These are phyloP conservation scores for Myotis vivesi DNA, from an alignment of 2,797 vertebrate species.

Conservation along the genomic window DNA sequence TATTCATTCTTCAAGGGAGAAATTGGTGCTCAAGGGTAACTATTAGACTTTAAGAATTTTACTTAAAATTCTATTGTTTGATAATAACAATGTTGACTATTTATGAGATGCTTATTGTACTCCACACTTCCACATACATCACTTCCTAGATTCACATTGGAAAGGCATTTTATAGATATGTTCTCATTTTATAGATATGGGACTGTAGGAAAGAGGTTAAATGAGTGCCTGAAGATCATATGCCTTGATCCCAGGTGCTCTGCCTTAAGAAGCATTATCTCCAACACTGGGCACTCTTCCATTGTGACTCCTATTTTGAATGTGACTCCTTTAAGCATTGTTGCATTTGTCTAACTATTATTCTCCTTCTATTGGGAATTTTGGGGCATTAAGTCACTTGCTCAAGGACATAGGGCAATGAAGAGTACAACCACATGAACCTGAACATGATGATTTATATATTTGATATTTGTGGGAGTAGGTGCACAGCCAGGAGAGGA, in stretches of 20 bases:
- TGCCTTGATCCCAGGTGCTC: background rate
- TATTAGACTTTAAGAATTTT: background rate
- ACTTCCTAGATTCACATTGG: background rate
- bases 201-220: background rate
- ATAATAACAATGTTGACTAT: background rate
- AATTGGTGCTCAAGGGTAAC: background rate
- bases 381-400: background rate
- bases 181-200: background rate
- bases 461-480: background rate
- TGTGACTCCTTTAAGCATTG: background rate
- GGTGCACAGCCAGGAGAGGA: background rate
- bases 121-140: background rate
- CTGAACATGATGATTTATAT: background rate
- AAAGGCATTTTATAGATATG: background rate
- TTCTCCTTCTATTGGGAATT: slow-evolving; percentile 16
- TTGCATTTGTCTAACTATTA: background rate
- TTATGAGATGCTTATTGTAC: background rate
- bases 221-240: background rate
- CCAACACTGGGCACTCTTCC: background rate
- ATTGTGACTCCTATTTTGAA: background rate
- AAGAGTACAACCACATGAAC: background rate
- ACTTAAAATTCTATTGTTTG: background rate
- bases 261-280: background rate
- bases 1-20: background rate
- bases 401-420: background rate